phyloP scores from a whole-genome alignment of 2,113 vertebrate species.

The Microcebus griseorufus region DNA sequence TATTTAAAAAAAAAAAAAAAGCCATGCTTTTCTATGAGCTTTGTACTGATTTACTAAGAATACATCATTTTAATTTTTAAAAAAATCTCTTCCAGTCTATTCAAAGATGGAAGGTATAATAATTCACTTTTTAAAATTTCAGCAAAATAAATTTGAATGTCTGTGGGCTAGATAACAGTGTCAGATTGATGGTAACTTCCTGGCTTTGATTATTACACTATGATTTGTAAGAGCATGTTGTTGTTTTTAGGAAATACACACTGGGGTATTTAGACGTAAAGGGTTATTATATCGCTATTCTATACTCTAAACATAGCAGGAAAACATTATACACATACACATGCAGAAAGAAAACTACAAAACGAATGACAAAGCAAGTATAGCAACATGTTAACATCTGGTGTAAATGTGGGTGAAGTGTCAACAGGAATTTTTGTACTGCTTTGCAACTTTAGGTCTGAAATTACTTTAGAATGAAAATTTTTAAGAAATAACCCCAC shows the following conservation, averaged over 20 bases:
- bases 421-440: neutral
- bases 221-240: neutral
- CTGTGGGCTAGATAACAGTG: neutral
- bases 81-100: neutral
- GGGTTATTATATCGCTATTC: neutral
- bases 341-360: neutral
- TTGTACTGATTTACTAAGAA: constrained; percentile 53
- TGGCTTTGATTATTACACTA: constrained; percentile 22
- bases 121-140: constrained; percentile 55
- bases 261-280: neutral
- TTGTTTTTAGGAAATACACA: constrained; percentile 22
- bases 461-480: constrained; percentile 19
- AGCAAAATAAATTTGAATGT: constrained; percentile 26
- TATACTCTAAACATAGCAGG: neutral
- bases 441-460: neutral
- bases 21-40: constrained; percentile 40
- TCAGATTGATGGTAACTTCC: neutral
- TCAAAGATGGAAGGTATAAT: constrained; percentile 44
- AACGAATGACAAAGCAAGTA: neutral
- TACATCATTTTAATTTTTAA: constrained; percentile 8
- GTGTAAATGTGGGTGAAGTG: neutral
- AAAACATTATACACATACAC: neutral
- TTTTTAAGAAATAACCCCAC: neutral
- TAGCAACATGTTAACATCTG: neutral
- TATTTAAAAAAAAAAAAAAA: constrained; percentile 19